Percentiles rank a stretch among this genome's conserved stretches.
These are phyloP conservation scores for Microctonus brassicae DNA, from an alignment of 2,888 invertebrate genomes.

Conservation along the genomic window DNA sequence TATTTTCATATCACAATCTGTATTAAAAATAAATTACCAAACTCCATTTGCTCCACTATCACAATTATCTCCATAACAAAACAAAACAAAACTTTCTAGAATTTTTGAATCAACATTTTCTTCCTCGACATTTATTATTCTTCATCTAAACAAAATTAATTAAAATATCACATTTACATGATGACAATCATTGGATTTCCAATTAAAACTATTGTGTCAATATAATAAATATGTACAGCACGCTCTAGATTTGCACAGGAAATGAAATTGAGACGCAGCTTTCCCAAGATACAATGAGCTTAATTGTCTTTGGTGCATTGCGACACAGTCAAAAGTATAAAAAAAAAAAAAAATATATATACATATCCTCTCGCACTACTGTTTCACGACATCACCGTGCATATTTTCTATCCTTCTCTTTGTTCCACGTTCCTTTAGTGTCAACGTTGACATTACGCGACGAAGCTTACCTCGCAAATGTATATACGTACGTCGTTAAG, in stretches of 20 bases:
- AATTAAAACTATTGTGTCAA: not conserved
- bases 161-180: not conserved
- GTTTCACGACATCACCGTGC: slow-evolving; percentile 32
- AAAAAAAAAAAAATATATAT: no score
- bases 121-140: not conserved
- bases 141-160: not conserved
- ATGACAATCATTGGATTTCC: not conserved
- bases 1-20: no score
- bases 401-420: not conserved
- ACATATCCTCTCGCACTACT: slow-evolving; percentile 34
- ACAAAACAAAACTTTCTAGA: no score
- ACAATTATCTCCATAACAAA: no score
- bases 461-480: slow-evolving; percentile 37
- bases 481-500: slow-evolving; percentile 43
- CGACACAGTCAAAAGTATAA: slow-evolving; percentile 41
- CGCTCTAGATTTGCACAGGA: slow-evolving; percentile 20
- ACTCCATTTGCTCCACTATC: no score
- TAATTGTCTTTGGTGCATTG: slow-evolving; percentile 49
- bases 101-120: no score
- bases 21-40: no score
- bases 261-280: slow-evolving; percentile 24
- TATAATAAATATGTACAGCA: not conserved
- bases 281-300: slow-evolving; percentile 40
- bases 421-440: slow-evolving; percentile 32
- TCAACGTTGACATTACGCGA: slow-evolving; percentile 34